Evolutionary conservation across 2,888 invertebrate genomes (phyloP).

Genomic region (Cephus pulcher): DNA sequence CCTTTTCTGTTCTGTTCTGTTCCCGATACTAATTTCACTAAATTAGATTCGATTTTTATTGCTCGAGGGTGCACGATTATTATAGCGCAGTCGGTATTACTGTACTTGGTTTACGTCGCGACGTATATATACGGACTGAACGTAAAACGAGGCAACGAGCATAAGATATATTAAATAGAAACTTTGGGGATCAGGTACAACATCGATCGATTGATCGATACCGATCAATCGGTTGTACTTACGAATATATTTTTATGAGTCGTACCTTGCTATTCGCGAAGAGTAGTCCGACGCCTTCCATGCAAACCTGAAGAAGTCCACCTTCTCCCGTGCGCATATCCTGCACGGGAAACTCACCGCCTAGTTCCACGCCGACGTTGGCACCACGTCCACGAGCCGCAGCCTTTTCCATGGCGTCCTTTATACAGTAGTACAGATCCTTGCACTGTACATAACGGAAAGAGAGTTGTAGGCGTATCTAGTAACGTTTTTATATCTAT

Average conservation of each 20-base stretch:
- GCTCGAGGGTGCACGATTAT: background rate
- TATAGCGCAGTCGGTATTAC: background rate
- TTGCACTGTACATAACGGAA: constrained; percentile 81
- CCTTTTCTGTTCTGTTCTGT: background rate
- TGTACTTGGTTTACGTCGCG: background rate
- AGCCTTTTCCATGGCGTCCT: constrained; percentile 96
- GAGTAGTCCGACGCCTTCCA: constrained; percentile 98
- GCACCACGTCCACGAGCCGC: constrained; percentile 80
- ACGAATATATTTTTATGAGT: constrained; percentile 36
- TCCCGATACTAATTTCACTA: background rate
- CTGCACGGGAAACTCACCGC: constrained; percentile 98
- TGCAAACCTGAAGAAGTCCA: constrained; percentile 97
- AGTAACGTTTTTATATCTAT: background rate
- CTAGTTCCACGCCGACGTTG: constrained; percentile 80
- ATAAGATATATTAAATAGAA: background rate
- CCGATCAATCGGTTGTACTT: background rate
- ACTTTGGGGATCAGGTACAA: background rate
- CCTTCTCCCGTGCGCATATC: constrained; percentile 98
- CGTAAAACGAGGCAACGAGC: background rate
- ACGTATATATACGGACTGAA: background rate
- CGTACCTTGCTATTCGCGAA: constrained; percentile 99
- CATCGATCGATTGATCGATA: background rate
- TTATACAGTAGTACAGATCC: constrained; percentile 97
- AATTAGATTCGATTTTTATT: background rate
- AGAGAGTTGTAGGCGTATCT: background rate